Conservation (phyloP, 2,113 vertebrate species). For the Oxyruncus cristatus region DNA sequence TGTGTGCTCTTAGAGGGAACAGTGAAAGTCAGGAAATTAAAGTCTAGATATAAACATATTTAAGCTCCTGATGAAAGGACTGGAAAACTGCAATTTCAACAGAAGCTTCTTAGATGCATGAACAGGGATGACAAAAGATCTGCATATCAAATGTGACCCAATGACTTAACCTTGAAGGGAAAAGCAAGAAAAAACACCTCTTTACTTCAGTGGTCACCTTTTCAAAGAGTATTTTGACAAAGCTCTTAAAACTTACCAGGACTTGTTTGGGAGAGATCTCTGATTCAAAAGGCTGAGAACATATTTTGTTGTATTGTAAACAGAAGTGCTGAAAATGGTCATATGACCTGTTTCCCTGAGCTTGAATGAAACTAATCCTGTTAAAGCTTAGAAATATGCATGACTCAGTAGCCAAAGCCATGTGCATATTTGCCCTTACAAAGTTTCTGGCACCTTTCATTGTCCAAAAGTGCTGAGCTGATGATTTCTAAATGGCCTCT, state of each 20-base stretch:
- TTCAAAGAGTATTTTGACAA: neutral
- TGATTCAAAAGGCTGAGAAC: neutral
- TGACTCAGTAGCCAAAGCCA: constrained; percentile 34
- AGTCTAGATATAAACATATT: neutral
- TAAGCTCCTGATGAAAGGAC: neutral
- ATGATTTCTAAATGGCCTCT: neutral
- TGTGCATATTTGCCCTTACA: neutral
- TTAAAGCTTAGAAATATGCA: constrained; percentile 42
- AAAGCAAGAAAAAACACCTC: neutral
- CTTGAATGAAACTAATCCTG: constrained; percentile 36
- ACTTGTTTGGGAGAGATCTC: neutral
- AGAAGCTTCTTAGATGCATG: neutral
- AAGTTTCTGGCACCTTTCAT: constrained; percentile 10
- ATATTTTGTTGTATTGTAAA: neutral
- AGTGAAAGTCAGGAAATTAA: neutral
- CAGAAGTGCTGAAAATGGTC: neutral
- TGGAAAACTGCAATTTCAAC: neutral
- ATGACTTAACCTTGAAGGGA: neutral
- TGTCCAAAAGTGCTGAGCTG: neutral
- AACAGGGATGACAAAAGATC: neutral
- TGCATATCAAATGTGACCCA: neutral
- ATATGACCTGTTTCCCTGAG: neutral
- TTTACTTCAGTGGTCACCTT: neutral
- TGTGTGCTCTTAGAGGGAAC: neutral
- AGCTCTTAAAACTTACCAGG: neutral